Percentiles rank a stretch among this genome's conserved stretches.
Evolutionary conservation across 2,113 vertebrate species (phyloP).

Genomic region (Chaetops frenatus): DNA sequence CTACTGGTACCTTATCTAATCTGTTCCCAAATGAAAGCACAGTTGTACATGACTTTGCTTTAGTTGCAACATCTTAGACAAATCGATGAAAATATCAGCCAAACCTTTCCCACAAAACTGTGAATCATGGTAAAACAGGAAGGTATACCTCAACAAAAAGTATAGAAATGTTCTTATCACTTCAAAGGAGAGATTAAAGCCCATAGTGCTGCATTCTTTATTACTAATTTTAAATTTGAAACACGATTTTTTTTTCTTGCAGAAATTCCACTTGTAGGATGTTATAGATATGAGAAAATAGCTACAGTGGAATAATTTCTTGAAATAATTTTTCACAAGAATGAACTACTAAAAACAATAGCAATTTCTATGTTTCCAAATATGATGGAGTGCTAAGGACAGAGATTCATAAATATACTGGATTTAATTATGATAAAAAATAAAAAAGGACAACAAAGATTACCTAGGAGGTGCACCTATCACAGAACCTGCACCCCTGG

Average conservation of each 20-base stretch:
- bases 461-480: neutral
- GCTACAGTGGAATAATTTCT: neutral
- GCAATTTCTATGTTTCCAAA: neutral
- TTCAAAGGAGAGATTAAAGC: neutral
- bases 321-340: neutral
- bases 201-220: neutral
- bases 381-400: neutral
- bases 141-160: neutral
- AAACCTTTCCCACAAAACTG: neutral
- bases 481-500: neutral
- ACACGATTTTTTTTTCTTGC: neutral
- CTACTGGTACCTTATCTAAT: slow-evolving; percentile 67
- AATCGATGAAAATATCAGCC: slow-evolving; percentile 54
- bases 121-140: slow-evolving; percentile 26
- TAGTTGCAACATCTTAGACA: slow-evolving; percentile 53
- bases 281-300: neutral
- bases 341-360: neutral
- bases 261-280: neutral
- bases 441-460: neutral
- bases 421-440: neutral
- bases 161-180: neutral
- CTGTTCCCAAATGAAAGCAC: slow-evolving; percentile 50
- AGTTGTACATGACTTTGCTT: slow-evolving; percentile 52
- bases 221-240: neutral
- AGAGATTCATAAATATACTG: neutral